Base-by-base conservation (phyloP, 2,797 vertebrate species). In the Ara ararauna region DNA sequence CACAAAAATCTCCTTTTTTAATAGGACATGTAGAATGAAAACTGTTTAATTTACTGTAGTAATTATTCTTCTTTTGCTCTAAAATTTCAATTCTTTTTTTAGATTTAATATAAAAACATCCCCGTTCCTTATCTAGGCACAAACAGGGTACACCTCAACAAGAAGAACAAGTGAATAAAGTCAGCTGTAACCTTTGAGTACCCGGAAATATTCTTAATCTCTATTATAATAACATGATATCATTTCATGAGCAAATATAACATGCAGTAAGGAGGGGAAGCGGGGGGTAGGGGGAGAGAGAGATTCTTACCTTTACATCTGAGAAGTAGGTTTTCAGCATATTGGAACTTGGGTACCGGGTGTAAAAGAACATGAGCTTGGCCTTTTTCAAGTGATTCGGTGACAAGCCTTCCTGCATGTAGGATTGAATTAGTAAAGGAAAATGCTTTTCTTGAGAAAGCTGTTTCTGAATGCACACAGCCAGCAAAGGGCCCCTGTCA, bases 241-340 rank as follows among this genome's bases (percentile, higher is more conserved):
- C 20, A 62, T 85, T 90, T 83, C 36, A 60, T 82, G 48, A 81
- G n/a, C 53, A 86, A 75, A 92, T 80, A 70, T 0, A 93, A 76
- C 95, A 95, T 87, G 93, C 65, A 80, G 62, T 40, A 89, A 85
- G 66, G 45, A 65, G 22, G 12, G 24, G n/a, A 50, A n/a, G 53
- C 12, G 8, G 45, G 5, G 1, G 2, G 10, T 11, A 14, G 12
- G 26, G 60, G 18, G 13, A 22, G n/a, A 34, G 32, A 14, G 56
- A 90, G 62, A 91, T 84, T 86, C 99, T 98, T 98, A 99, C 99
- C 99, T 99, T 99, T 85, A 99, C 99, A 44, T 99, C 99, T 42
- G 99, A 99, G 98, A 99, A 99, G 98, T 98, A 99, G 96, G 99
- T 99, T 98, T 99, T 99, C 96, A 99, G 98, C 99, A 99, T 99